A percentile compares a stretch with the other conserved stretches of the same genome.
Evolutionary conservation across 2,888 invertebrate genomes (phyloP).

Genomic region (Anthophora plumipes): DNA sequence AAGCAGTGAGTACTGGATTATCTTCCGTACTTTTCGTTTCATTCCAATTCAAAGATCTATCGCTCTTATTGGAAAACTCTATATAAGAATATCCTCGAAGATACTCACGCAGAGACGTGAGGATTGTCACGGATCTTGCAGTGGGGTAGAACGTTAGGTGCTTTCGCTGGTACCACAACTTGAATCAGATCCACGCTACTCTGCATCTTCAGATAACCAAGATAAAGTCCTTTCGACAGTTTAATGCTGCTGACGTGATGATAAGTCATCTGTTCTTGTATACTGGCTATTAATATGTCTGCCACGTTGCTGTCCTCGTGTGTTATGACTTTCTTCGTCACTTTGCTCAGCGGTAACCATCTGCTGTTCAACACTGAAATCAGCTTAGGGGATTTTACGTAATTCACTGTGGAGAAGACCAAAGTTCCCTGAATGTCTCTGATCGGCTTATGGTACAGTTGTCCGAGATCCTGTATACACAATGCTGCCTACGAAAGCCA

Average conservation of each 20-base stretch:
- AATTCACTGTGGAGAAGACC: conserved; percentile 94
- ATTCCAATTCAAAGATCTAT: too few relatives aligned
- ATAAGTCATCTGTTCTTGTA: conserved; percentile 91
- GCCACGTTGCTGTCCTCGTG: conserved; percentile 91
- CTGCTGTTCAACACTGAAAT: conserved; percentile 96
- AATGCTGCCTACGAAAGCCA: conserved; percentile 89
- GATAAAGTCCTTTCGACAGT: conserved; percentile 94
- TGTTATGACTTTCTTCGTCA: conserved; percentile 91
- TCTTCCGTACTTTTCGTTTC: too few relatives aligned
- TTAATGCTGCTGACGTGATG: conserved; percentile 93
- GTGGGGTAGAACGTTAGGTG: conserved; percentile 97
- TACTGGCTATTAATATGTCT: conserved; percentile 94
- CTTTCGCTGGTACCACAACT: conserved; percentile 95
- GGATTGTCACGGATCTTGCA: conserved; percentile 97
- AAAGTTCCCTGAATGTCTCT: conserved; percentile 95
- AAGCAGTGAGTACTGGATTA: too few relatives aligned
- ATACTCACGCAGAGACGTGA: conserved; percentile 95
- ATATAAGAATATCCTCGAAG: too few relatives aligned
- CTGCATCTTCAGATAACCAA: conserved; percentile 98
- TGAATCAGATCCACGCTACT: conserved; percentile 97
- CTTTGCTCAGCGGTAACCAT: conserved; percentile 95
- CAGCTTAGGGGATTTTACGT: conserved; percentile 92
- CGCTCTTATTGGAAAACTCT: not conserved
- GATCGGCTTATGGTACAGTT: conserved; percentile 96
- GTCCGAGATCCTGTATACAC: conserved; percentile 97